Conservation (phyloP, 2,797 vertebrate species). For the Glyptemys insculpta region DNA sequence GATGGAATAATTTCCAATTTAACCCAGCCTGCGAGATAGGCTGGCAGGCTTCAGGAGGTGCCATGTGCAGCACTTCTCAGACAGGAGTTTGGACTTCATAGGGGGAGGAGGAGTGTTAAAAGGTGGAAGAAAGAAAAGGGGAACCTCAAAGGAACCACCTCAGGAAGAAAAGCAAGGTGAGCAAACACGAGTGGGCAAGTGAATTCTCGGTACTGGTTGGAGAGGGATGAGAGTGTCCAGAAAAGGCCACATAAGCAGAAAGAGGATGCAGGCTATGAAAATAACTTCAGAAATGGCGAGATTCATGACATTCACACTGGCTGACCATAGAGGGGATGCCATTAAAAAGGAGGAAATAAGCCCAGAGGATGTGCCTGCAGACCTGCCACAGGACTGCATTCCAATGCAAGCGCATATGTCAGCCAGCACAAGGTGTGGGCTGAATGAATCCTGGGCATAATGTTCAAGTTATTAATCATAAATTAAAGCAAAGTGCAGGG, state of each 20-base stretch:
- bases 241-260: conserved; percentile 37
- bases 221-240: neutral
- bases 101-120: conserved; percentile 34
- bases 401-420: neutral
- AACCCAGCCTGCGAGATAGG: neutral
- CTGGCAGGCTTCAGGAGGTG: conserved; percentile 36
- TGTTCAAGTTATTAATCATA: neutral
- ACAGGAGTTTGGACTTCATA: neutral
- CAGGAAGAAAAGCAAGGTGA: conserved; percentile 34
- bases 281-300: conserved; percentile 30
- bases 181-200: conserved; percentile 20
- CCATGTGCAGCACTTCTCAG: conserved; percentile 24
- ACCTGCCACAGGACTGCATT: neutral
- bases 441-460: accelerated
- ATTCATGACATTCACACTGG: conserved; percentile 14
- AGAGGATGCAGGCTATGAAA: conserved; percentile 47
- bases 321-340: neutral
- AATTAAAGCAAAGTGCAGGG: neutral
- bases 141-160: conserved; percentile 43
- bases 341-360: conserved; percentile 5
- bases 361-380: conserved; percentile 1
- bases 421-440: neutral
- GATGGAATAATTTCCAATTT: neutral
- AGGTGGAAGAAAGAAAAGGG: conserved; percentile 39
- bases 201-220: neutral